Base-by-base conservation (phyloP, 2,113 vertebrate genomes). In the Sisor rabdophorus region DNA sequence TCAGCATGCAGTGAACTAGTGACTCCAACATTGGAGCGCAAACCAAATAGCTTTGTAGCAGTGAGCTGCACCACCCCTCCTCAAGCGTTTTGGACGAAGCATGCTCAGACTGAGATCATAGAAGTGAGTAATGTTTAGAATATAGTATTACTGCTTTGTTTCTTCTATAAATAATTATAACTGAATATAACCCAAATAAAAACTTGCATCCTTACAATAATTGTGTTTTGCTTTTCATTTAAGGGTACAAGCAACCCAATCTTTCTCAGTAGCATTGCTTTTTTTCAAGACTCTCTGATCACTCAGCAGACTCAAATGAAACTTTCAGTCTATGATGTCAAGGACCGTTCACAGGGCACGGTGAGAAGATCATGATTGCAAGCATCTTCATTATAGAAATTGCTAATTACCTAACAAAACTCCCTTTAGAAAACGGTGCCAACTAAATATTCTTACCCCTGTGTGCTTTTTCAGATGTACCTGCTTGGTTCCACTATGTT, bases 71-170 rank as follows among this genome's bases (percentile, higher is more conserved):
- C 97, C 71, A 99, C 97, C 12, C 97, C 96, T 24, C 97, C 97
- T n/a, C 97, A 99, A 92, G 97, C 96, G 1, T 99, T 99, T 90
- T 99, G 97, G 97, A 99, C 96, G 0, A 99, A 99, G 81, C 97
- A 99, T 11, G 94, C 97, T 5, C 97, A 99, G 82, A 99, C 96
- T 11, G 97, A 99, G 87, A 98, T 99, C 85, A 99, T 99, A 65
- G 97, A 99, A 94, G 97, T 99, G 80, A 87, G 85, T 30, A 16
- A 47, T 9, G 32, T 8, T 60, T 22, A 28, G 47, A 5, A 22
- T 9, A 2, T 17, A 16, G 19, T 60, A 26, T 58, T 56, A 24
- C 19, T 17, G 17, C 6, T 50, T 28, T 44, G 40, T 6, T 68
- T 10, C 32, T 26, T 26, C 2, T 19, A 4, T 40, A 11, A 10